Base-by-base conservation (phyloP, 2,797 vertebrate genomes). In the Bradypus variegatus region DNA sequence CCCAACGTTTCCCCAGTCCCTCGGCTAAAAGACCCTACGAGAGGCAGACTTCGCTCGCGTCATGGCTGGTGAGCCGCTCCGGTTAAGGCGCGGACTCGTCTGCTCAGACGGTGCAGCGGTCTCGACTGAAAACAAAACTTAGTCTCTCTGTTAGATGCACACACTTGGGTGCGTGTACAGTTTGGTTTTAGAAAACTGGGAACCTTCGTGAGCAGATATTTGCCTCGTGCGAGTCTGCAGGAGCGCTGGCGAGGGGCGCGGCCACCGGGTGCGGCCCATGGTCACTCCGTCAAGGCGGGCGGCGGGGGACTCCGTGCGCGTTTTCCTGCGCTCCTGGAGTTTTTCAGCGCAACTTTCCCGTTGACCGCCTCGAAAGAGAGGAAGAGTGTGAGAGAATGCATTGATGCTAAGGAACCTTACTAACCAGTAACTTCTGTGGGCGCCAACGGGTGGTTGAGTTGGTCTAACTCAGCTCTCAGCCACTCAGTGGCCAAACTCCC, bases 101-200 rank as follows among this genome's bases (percentile, higher is more conserved):
- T 18, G 53, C 70, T 89, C 79, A 81, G 86, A 91, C 27, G 45
- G 81, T 55, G 41, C 89, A 33, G 84, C 33, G 15, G 65, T 86
- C 93, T 36, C 89, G 91, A 83, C 75, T 65, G 90, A 78, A 93
- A 86, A 90, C 53, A 91, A 86, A 86, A 77, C 87, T 89, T 93
- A 95, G 85, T 91, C 84, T 69, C 64, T 64, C 62, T 36, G 78
- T 79, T 70, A 69, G 86, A 80, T 48, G 82, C 81, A 86, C 78
- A 72, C 75, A 80, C 70, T 72, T 67, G 16, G 76, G 75, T 48
- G 94, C 48, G 89, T 72, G 25, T 92, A 36, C 55, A 55, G 69
- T 33, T 91, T 67, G 15, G 53, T 33, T 73, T 91, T 67, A 45
- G 87, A 55, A 88, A 93, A 50, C 31, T 55, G 6, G 93, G 72